Evolutionary conservation across 92 coral and sea anemone genomes (phyloP), one percentile per base, ranked within the genome.

Genomic region (Siderastrea radians): DNA sequence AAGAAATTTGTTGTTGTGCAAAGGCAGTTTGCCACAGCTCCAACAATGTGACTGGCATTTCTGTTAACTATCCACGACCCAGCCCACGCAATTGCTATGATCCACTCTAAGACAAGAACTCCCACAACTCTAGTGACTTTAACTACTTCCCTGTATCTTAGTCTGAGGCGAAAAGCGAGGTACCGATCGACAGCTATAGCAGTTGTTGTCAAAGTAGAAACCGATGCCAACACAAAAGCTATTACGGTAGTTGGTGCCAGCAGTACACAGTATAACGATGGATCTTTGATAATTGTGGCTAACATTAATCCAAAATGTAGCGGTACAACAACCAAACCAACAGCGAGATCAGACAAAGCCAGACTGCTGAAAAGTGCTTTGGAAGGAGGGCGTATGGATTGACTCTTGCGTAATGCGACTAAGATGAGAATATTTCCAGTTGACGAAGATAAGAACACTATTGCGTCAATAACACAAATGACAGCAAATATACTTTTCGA

Each of bases 361-460:
- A 79, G 47, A 64, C 83, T 49, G 59, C 83, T 61, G 60, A 79
- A 64, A 12, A 79, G 72, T 10, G 83, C 83, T 12, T 79, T 79
- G 13, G 83, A 79, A 2, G 83, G 83, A 16, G 83, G 54, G 13
- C 49, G 83, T 16, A 79, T 62, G 71, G 58, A 48, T 55, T 64
- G 83, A 48, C 72, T 63, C 1, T 48, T 64, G 7, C 59, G 70
- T 13, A 79, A 51, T 47, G 72, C 72, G 5, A 47, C 43, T 58
- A 79, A 79, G 72, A 60, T 62, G n/a, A 79, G 72, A 17, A n/a
- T 45, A 19, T 79, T 79, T 58, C 83, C 83, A 63, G 63, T 44
- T 26, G 83, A 62, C 17, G 83, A 44, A 61, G 72, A 17, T 11
- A 79, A 62, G 72, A 79, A 62, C 55, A 79, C 54, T 8, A 49